Evolutionary conservation across 1,140 invertebrate genomes (phyloP), one percentile per base, ranked within the genome.

Genomic region (Orchesella cincta): DNA sequence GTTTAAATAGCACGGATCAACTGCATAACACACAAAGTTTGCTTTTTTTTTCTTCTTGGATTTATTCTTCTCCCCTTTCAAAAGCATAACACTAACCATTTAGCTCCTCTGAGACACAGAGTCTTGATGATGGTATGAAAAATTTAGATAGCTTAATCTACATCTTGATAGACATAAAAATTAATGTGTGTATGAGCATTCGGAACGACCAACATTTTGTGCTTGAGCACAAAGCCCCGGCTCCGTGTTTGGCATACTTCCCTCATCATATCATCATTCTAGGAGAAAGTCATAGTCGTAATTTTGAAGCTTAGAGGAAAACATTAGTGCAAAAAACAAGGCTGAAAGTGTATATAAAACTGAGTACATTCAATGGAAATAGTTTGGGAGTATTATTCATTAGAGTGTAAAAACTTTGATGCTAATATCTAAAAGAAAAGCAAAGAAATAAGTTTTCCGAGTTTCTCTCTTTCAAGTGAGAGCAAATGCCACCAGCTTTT

Each of bases 401-500:
- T 46, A 46, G 20, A 46, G 8, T 46, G 39, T 46, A 20, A 8
- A 12, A 12, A 46, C 39, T 46, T 46, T n/a, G 39, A 46, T 46
- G 8, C 39, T 46, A 46, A 46, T 46, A 12, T 46, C 20, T 46
- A 12, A 46, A 12, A 46, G 8, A 20, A 20, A 46, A 46, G n/a
- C n/a, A 46, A 46, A 20, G 20, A 46, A 46, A 46, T 12, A 8
- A 46, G 39, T 46, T 46, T 46, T 46, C 20, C 39, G 8, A 12
- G 20, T 8, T 20, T 46, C 39, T 20, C 8, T 46, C 39, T 46
- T 46, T 26, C 23, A 5, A 57, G 52, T 12, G 23, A 57, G 52
- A 57, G 52, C 52, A 57, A 57, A 57, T 57, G 52, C 23, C 52
- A 57, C 52, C 52, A 57, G 52, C 52, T 57, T 23, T 57, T 57